Conservation (phyloP, 2,797 vertebrate species). For the Xenops minutus region DNA sequence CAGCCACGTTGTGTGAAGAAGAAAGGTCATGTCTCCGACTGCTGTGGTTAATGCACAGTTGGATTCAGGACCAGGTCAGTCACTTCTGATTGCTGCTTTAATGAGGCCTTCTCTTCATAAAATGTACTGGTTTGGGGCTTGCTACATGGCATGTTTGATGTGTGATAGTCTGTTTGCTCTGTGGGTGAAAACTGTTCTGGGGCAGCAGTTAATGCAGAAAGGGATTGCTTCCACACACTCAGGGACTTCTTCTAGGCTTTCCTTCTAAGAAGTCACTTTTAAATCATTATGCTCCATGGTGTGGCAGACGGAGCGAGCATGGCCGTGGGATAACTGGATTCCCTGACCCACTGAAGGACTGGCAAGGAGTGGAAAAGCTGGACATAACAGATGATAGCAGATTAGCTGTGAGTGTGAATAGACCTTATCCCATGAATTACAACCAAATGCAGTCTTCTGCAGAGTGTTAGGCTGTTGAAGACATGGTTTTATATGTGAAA, state of each 20-base stretch:
- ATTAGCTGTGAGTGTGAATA: not conserved
- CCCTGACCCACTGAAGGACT: not conserved
- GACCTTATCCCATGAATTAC: not conserved
- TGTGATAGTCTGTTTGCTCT: not conserved
- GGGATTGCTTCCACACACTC: not conserved
- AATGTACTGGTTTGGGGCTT: not conserved
- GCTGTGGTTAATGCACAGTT: not conserved
- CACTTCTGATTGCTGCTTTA: not conserved
- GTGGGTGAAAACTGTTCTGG: accelerated
- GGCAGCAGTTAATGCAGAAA: not conserved
- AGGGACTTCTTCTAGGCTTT: not conserved
- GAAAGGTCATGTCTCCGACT: not conserved
- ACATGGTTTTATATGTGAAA: not conserved
- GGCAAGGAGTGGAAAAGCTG: not conserved
- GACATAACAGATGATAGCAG: not conserved
- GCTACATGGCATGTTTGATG: not conserved
- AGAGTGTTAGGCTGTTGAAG: not conserved
- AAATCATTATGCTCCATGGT: not conserved
- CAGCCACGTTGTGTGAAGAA: not conserved
- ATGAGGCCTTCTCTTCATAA: not conserved
- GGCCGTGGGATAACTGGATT: not conserved
- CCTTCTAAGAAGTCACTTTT: not conserved
- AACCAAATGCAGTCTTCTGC: not conserved
- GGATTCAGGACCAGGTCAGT: not conserved
- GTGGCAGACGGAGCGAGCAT: not conserved